Evolutionary conservation across 37 sponge, comb jelly and placozoan genomes (phyloP).

Genomic region (Oscarella lobularis): DNA sequence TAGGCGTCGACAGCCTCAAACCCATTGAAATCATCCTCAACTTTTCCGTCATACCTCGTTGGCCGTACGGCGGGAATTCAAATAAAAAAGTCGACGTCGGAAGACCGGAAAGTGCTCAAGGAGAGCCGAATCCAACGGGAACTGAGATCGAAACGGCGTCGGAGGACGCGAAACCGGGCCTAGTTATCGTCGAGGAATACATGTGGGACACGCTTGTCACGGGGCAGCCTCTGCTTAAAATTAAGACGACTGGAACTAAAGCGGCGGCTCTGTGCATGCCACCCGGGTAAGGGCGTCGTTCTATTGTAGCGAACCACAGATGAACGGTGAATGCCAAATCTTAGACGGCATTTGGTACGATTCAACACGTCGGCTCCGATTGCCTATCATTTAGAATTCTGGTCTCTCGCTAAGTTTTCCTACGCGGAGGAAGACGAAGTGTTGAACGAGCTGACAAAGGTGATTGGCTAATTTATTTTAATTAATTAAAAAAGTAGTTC

Average conservation of each 20-base stretch:
- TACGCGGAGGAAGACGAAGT: conserved; percentile 30
- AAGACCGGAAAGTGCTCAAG: not conserved
- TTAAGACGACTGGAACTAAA: conserved; percentile 31
- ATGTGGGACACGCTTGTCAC: conserved; percentile 28
- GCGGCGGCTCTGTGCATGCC: conserved; percentile 26
- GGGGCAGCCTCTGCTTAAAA: conserved; percentile 10
- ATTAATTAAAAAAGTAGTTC: not conserved
- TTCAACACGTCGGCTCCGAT: conserved; percentile 29
- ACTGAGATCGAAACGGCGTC: no score
- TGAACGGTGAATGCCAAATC: no score
- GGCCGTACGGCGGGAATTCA: conserved; percentile 45
- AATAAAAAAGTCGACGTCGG: conserved; percentile 10
- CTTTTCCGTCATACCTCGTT: conserved; percentile 48
- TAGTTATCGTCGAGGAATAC: conserved; percentile 32
- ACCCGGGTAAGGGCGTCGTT: conserved; percentile 44
- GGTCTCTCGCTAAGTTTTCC: conserved; percentile 26
- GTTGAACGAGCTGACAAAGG: conserved; percentile 22
- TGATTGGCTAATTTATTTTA: not conserved
- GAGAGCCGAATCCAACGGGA: not conserved
- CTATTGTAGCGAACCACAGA: no score
- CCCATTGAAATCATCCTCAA: conserved; percentile 30
- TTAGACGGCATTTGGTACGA: conserved; percentile 34
- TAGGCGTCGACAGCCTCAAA: conserved; percentile 58
- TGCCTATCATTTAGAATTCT: conserved; percentile 45
- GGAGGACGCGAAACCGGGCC: conserved; percentile 13